phyloP scores from a whole-genome alignment of 2,113 vertebrate species.

The Phalacrocorax pelagicus region DNA sequence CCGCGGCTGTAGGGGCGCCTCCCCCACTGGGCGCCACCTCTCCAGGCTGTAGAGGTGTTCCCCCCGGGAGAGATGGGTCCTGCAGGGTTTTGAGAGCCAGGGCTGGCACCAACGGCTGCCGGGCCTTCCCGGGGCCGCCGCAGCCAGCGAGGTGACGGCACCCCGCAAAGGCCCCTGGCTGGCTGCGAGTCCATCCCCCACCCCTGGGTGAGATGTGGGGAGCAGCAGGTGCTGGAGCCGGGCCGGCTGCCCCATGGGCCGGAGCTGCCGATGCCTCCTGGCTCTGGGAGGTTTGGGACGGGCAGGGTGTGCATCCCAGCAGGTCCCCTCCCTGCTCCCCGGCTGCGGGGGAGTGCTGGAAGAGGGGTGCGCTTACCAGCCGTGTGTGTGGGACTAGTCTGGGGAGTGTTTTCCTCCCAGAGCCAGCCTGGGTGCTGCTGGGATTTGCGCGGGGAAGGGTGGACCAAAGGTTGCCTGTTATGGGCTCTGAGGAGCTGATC shows the following conservation, averaged over 20 bases:
- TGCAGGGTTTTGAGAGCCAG: neutral
- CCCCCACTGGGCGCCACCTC: too few species aligned
- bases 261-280: neutral
- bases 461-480: neutral
- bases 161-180: fast-evolving
- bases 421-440: neutral
- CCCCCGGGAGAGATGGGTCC: too few species aligned
- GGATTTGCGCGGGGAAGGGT: neutral
- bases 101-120: neutral
- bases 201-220: neutral
- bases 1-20: too few species aligned
- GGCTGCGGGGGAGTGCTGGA: neutral
- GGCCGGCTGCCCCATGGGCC: neutral
- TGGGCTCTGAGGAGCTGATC: neutral
- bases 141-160: neutral
- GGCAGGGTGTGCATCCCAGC: neutral
- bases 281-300: neutral
- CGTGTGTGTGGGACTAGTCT: fast-evolving
- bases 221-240: neutral
- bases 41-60: too few species aligned
- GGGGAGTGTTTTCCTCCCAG: neutral
- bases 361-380: neutral
- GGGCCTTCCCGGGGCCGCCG: neutral
- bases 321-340: neutral
- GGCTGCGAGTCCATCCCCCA: neutral